These are phyloP conservation scores for Hystrix cristata DNA, from an alignment of 2,113 vertebrate species.

Conservation along the genomic window DNA sequence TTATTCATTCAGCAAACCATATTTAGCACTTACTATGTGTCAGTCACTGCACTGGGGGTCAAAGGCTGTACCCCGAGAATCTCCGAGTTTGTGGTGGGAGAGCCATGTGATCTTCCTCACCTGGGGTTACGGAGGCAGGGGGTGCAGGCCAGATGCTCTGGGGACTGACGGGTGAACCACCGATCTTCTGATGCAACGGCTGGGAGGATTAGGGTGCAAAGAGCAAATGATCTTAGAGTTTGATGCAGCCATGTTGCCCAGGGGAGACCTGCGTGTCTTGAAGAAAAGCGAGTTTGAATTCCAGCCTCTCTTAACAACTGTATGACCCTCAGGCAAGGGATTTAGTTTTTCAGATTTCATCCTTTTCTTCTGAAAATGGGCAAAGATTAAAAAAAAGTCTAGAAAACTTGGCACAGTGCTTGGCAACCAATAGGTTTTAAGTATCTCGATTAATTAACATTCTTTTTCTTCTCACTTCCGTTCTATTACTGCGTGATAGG, in stretches of 20 bases:
- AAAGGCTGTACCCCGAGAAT: not conserved
- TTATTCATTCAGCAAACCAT: not conserved
- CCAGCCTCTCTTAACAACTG: not conserved
- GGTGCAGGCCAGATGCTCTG: not conserved
- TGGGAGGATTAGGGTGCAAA: too few species aligned
- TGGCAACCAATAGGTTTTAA: not conserved
- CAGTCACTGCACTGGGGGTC: not conserved
- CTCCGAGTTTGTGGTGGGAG: not conserved
- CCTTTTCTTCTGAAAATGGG: slow-evolving; percentile 40
- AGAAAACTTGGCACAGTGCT: not conserved
- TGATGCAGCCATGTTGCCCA: accelerated
- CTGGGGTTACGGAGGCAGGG: not conserved
- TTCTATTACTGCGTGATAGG: not conserved
- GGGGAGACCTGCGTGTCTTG: too few species aligned
- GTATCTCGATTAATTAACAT: not conserved
- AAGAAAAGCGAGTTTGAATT: not conserved
- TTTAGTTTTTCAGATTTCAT: not conserved
- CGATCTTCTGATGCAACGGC: not conserved
- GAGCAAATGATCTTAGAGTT: not conserved
- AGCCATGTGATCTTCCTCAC: not conserved
- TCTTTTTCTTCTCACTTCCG: not conserved
- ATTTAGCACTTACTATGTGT: not conserved
- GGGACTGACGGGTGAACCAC: accelerated
- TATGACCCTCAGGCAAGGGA: slow-evolving; percentile 18
- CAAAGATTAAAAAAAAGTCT: not conserved